Conservation (phyloP, 1,140 invertebrate genomes). For the Pseudoatta argentina region DNA sequence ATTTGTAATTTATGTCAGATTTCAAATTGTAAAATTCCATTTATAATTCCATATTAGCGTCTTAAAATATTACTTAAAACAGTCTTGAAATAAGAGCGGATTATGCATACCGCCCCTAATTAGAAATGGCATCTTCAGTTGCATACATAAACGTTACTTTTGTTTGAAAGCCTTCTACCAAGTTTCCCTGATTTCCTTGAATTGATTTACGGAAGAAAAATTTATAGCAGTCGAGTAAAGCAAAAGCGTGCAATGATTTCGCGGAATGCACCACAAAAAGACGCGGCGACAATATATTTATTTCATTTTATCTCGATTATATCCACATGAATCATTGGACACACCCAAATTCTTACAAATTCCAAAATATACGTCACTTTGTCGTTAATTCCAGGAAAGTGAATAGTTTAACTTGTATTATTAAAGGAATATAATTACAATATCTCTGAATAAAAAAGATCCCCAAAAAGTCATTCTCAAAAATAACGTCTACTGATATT, state of each 20-base stretch:
- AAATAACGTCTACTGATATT: not conserved
- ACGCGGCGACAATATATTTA: not conserved
- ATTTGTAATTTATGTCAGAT: not conserved
- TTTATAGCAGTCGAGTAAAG: not conserved
- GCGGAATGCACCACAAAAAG: not conserved
- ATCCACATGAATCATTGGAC: not conserved
- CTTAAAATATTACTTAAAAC: too few relatives aligned
- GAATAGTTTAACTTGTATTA: not conserved
- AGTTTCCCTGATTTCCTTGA: constrained; percentile 25
- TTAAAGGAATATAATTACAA: not conserved
- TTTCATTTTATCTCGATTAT: not conserved
- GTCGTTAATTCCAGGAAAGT: constrained; percentile 9
- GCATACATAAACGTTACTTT: not conserved
- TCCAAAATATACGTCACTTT: not conserved
- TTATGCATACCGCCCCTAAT: too few relatives aligned
- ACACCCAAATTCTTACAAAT: not conserved
- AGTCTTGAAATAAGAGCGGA: too few relatives aligned
- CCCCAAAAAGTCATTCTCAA: not conserved
- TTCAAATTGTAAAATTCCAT: not conserved
- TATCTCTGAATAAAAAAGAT: not conserved
- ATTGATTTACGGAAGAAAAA: constrained; percentile 36
- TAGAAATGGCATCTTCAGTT: constrained; percentile 16
- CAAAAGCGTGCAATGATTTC: not conserved
- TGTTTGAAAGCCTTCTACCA: not conserved
- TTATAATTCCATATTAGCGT: not conserved